phyloP scores from a whole-genome alignment of 1,140 invertebrate species.

The Drosophila tristis region DNA sequence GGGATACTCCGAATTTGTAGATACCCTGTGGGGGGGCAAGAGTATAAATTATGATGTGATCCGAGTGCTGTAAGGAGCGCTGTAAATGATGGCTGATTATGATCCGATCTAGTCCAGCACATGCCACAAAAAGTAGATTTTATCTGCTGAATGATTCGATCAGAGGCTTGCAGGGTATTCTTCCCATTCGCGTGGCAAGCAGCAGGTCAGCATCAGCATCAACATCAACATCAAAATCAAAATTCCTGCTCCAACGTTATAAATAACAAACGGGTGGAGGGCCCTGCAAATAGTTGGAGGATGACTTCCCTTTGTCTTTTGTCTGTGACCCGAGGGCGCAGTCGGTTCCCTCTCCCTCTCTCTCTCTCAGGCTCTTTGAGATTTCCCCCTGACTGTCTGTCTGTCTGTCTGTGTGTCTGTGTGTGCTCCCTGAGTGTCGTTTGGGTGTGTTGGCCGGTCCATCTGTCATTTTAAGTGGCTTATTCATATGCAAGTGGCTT shows the following conservation, averaged over 20 bases:
- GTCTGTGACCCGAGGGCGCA: slow-evolving; percentile 53
- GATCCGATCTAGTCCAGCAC: no score
- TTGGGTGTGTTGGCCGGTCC: slow-evolving; percentile 49
- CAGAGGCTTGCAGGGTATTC: no score
- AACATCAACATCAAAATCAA: neutral
- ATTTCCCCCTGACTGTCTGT: slow-evolving; percentile 9
- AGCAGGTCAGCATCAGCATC: no score
- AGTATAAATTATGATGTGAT: no score
- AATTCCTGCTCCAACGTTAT: no score
- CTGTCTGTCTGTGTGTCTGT: slow-evolving; percentile 4
- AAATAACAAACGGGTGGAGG: slow-evolving; percentile 17
- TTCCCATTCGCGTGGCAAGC: neutral
- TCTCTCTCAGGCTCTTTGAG: slow-evolving; percentile 2
- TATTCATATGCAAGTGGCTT: slow-evolving; percentile 83
- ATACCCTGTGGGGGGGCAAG: no score
- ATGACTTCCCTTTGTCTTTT: slow-evolving; percentile 74
- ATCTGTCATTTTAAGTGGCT: slow-evolving; percentile 83
- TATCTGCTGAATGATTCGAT: no score
- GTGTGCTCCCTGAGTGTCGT: slow-evolving; percentile 7
- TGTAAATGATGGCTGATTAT: no score
- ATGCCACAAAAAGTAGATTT: no score
- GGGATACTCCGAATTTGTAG: no score
- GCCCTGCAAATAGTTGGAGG: slow-evolving; percentile 73
- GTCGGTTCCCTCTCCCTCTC: slow-evolving; percentile 4
- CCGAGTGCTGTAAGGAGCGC: no score